Conservation (phyloP, 1,140 invertebrate species). For the Zophobas atratus region DNA sequence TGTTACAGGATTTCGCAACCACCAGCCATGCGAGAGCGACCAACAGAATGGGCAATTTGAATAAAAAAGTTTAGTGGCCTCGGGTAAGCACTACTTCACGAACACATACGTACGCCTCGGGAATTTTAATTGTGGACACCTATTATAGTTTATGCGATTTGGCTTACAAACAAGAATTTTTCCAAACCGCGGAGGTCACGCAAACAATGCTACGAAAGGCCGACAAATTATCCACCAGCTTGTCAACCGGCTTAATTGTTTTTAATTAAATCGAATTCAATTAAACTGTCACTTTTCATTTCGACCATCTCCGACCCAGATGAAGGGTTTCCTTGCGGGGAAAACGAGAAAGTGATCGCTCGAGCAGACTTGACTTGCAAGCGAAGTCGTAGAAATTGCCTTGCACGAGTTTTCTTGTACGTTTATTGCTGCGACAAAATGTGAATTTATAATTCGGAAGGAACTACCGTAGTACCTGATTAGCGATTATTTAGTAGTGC, state of each 20-base stretch:
- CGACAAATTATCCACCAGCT: not conserved
- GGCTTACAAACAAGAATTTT: not conserved
- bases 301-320: not conserved
- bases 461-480: not conserved
- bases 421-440: slow-evolving; percentile 21
- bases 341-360: slow-evolving; percentile 29
- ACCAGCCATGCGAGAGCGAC: not conserved
- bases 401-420: not conserved
- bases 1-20: slow-evolving; percentile 24
- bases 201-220: not conserved
- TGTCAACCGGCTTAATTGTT: not conserved
- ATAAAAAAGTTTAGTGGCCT: slow-evolving; percentile 37
- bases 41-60: slow-evolving; percentile 11
- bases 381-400: slow-evolving; percentile 30
- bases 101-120: not conserved
- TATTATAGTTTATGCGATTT: not conserved
- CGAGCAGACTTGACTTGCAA: slow-evolving; percentile 10
- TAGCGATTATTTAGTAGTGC: not conserved
- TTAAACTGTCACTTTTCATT: slow-evolving; percentile 25
- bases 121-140: slow-evolving; percentile 21
- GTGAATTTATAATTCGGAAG: slow-evolving; percentile 28
- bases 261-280: slow-evolving; percentile 21
- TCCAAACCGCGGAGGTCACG: slow-evolving; percentile 25
- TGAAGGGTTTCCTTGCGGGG: not conserved
- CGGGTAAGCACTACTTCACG: slow-evolving; percentile 18